These are phyloP conservation scores for Tinamus guttatus DNA, from an alignment of 2,113 vertebrate genomes.

Conservation along the genomic window DNA sequence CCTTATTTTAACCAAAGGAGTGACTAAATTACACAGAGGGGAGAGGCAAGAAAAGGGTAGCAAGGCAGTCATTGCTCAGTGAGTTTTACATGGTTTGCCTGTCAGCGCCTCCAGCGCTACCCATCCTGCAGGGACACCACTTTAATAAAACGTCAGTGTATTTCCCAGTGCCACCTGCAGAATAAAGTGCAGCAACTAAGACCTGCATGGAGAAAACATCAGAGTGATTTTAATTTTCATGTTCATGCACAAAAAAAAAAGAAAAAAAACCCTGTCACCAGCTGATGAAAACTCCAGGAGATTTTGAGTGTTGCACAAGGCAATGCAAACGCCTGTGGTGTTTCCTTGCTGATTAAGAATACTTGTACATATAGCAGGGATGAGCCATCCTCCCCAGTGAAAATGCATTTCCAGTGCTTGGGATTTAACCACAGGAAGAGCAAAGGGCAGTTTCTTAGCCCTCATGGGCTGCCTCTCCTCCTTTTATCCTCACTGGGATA, in stretches of 20 bases:
- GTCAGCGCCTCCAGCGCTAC: not conserved
- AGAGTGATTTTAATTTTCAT: not conserved
- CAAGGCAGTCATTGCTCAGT: not conserved
- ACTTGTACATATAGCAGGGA: not conserved
- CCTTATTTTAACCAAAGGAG: not conserved
- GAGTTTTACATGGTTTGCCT: not conserved
- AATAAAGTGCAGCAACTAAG: not conserved
- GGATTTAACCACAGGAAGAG: not conserved
- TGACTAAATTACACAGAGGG: fast-evolving
- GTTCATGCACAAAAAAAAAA: not conserved
- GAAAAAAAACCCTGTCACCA: not conserved
- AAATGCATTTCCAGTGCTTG: not conserved
- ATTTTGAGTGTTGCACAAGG: not conserved
- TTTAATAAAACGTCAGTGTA: not conserved
- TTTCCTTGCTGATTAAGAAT: not conserved
- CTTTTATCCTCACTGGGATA: not conserved
- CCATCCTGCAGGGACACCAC: not conserved
- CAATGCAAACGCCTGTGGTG: not conserved
- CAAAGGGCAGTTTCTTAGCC: not conserved
- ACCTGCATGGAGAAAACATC: not conserved
- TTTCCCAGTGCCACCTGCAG: not conserved
- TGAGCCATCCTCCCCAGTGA: not conserved
- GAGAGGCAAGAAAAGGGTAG: not conserved
- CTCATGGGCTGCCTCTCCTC: not conserved
- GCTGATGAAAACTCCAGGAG: not conserved